Evolutionary conservation across 1,140 invertebrate genomes (phyloP).

Genomic region (Drosophila suzukii): DNA sequence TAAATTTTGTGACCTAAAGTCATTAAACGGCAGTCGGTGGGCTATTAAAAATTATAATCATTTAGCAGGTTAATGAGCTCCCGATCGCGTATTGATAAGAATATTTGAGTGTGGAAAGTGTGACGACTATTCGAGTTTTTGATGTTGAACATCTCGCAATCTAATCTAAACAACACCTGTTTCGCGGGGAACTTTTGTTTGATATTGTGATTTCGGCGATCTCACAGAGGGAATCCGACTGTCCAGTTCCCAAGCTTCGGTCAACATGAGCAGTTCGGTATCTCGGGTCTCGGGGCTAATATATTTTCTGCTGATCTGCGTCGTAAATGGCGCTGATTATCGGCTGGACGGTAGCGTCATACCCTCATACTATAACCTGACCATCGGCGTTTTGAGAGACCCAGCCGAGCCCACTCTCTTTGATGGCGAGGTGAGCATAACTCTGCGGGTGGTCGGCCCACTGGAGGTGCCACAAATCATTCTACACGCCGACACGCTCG

Average conservation of each 20-base stretch:
- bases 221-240: neutral
- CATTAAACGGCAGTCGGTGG: neutral
- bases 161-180: constrained; percentile 47
- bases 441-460: constrained; percentile 63
- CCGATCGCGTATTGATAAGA: neutral
- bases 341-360: constrained; percentile 47
- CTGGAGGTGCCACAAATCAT: constrained; percentile 85
- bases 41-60: neutral
- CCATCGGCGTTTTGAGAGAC: constrained; percentile 85
- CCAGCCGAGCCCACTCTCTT: constrained; percentile 85
- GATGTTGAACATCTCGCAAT: constrained; percentile 21
- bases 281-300: constrained; percentile 21
- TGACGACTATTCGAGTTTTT: constrained; percentile 6
- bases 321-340: constrained; percentile 33
- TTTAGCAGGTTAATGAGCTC: neutral
- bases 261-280: constrained; percentile 41
- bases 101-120: constrained; percentile 12
- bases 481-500: constrained; percentile 86
- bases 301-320: constrained; percentile 13
- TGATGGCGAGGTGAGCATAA: constrained; percentile 86
- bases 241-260: constrained; percentile 38
- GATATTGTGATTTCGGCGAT: constrained; percentile 8
- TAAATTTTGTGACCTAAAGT: neutral
- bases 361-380: constrained; percentile 88
- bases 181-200: constrained; percentile 35